Evolutionary conservation across 2,113 vertebrate genomes (phyloP), one percentile per base, ranked within the genome.

Genomic region (Callopanchax toddi): DNA sequence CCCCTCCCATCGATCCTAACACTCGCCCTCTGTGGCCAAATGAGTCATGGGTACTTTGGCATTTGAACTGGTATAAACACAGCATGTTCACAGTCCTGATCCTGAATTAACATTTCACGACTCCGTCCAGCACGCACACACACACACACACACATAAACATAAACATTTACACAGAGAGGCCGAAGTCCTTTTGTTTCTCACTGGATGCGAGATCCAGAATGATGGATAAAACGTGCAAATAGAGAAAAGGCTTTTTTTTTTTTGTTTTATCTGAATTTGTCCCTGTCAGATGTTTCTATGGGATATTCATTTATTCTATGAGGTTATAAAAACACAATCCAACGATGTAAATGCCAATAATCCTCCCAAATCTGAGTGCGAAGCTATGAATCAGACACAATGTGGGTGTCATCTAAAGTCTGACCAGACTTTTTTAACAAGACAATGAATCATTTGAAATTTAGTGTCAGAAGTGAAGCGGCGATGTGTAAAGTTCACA

Each of bases 31-130:
- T 79, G 79, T 79, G 84, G 78, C 75, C 68, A 61, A 65, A 67
- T 87, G 86, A 90, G 40, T 89, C 89, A 90, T 22, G 2, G 60
- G 58, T 46, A 55, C 68, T 18, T 67, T 91, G 84, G 76, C 86
- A 90, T 86, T 86, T 76, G 74, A 89, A 83, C 86, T 79, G 60
- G 74, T 83, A 86, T 84, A 82, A 89, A 87, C 87, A 90, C 87
- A 78, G 50, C 79, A 77, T 90, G 84, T 81, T 73, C 74, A 58
- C 25, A 58, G 83, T 79, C 57, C 48, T 60, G 61, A 71, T 71
- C 39, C 79, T 57, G 48, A 68, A 79, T 63, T 74, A 77, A 80
- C 15, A 62, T 74, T 63, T 79, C 64, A 50, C 46, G 66, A 72
- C 23, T 70, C 39, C 36, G 2, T 78, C 61, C 54, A 36, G 49